Evolutionary conservation across 2,888 invertebrate species (phyloP).

Genomic region (Agrotis segetum): DNA sequence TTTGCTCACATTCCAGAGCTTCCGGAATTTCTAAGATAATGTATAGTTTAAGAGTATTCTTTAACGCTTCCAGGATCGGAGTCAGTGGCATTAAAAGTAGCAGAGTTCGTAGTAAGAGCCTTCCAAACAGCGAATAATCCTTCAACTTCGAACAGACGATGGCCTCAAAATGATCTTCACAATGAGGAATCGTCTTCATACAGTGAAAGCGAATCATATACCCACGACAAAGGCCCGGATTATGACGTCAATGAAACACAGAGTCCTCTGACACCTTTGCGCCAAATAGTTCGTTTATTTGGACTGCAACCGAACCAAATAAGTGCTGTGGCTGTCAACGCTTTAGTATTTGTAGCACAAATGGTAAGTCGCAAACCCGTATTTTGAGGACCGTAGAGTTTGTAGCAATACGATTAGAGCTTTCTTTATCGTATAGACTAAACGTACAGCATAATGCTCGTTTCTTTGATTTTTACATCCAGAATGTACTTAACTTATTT

Average conservation of each 20-base stretch:
- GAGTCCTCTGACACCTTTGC: constrained; percentile 84
- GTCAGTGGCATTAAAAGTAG: constrained; percentile 86
- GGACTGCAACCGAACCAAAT: constrained; percentile 95
- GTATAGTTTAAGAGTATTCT: background rate
- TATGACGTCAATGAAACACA: constrained; percentile 87
- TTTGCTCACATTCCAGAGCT: background rate
- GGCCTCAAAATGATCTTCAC: constrained; percentile 66
- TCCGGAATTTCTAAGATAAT: constrained; percentile 15
- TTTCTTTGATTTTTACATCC: too few relatives aligned
- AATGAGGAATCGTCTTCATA: constrained; percentile 60
- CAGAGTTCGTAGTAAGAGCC: constrained; percentile 86
- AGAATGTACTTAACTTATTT: too few relatives aligned
- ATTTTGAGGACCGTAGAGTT: background rate
- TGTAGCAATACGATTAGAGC: too few relatives aligned
- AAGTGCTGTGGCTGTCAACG: constrained; percentile 95
- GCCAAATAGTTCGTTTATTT: constrained; percentile 92
- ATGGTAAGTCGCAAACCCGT: constrained; percentile 90
- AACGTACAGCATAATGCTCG: too few relatives aligned
- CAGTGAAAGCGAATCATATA: constrained; percentile 65
- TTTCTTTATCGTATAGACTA: too few relatives aligned
- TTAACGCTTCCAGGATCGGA: constrained; percentile 78
- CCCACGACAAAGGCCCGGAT: constrained; percentile 72
- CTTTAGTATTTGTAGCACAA: constrained; percentile 95
- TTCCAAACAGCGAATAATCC: constrained; percentile 79
- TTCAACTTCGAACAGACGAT: constrained; percentile 61